Evolutionary conservation across 2,797 vertebrate genomes (phyloP).

Genomic region (Diplodus sargus): DNA sequence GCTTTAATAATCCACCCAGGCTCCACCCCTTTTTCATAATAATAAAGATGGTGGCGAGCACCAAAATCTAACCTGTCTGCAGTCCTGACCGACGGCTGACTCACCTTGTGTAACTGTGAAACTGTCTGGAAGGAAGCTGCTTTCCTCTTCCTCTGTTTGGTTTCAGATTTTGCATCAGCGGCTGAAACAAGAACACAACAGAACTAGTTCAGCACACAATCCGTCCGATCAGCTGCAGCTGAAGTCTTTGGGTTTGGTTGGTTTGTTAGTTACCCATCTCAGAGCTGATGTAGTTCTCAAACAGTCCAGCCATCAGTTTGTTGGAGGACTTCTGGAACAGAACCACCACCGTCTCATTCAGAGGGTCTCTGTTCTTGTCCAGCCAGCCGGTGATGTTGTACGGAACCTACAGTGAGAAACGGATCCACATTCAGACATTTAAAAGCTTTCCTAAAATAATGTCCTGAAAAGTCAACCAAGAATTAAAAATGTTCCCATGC

Average conservation of each 20-base stretch:
- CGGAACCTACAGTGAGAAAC: constrained; percentile 84
- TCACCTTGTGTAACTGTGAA: constrained; percentile 95
- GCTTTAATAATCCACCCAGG: neutral
- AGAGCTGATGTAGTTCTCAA: constrained; percentile 89
- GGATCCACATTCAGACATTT: no score
- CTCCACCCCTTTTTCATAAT: neutral
- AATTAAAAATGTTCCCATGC: no score
- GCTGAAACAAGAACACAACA: constrained; percentile 63
- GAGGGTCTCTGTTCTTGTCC: constrained; percentile 95
- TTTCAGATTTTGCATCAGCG: constrained; percentile 84
- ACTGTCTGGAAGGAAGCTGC: constrained; percentile 95
- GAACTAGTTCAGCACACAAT: neutral
- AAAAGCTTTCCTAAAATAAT: no score
- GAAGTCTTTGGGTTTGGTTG: neutral
- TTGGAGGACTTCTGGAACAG: constrained; percentile 94
- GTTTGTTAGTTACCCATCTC: constrained; percentile 81
- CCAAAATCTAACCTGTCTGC: no score
- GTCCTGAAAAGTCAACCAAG: no score
- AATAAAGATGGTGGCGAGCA: no score
- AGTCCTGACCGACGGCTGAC: neutral
- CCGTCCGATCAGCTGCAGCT: neutral
- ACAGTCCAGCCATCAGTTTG: constrained; percentile 91
- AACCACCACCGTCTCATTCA: constrained; percentile 92
- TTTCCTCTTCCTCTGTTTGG: constrained; percentile 93
- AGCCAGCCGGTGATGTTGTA: constrained; percentile 95